phyloP scores from a whole-genome alignment of 2,113 vertebrate genomes.

The Illadopsis cleaveri region DNA sequence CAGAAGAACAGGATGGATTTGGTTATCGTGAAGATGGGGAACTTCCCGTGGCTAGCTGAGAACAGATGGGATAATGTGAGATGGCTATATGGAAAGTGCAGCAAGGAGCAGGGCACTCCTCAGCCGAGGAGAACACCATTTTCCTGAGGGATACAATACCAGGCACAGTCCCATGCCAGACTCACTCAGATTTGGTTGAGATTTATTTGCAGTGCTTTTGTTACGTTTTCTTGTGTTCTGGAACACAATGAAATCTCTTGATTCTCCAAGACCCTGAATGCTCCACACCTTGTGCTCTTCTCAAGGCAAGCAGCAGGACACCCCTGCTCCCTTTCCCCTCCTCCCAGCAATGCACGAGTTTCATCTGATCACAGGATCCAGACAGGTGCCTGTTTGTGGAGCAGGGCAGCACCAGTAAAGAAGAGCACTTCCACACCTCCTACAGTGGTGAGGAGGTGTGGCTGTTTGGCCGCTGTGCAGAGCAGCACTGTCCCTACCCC shows the following conservation, averaged over 20 bases:
- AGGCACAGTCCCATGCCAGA: neutral
- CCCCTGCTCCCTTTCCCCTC: neutral
- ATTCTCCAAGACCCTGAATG: neutral
- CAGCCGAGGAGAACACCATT: neutral
- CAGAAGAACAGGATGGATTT: neutral
- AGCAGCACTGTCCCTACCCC: rapidly evolving
- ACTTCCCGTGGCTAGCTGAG: neutral
- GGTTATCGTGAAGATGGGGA: neutral
- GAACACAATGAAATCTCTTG: neutral
- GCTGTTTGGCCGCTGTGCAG: rapidly evolving
- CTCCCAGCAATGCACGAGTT: rapidly evolving
- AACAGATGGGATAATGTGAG: neutral
- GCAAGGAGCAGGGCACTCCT: neutral
- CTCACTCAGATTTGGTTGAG: neutral
- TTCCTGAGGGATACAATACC: neutral
- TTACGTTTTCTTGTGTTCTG: neutral
- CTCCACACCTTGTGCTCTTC: neutral
- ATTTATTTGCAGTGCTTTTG: neutral
- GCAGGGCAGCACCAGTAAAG: neutral
- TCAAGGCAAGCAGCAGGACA: neutral
- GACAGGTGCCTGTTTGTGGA: rapidly evolving
- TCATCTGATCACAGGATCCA: neutral
- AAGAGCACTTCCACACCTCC: rapidly evolving
- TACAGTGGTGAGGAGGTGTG: rapidly evolving
- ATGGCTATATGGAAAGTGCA: neutral